phyloP scores from a whole-genome alignment of 2,113 vertebrate species.

The Probosciger aterrimus region DNA sequence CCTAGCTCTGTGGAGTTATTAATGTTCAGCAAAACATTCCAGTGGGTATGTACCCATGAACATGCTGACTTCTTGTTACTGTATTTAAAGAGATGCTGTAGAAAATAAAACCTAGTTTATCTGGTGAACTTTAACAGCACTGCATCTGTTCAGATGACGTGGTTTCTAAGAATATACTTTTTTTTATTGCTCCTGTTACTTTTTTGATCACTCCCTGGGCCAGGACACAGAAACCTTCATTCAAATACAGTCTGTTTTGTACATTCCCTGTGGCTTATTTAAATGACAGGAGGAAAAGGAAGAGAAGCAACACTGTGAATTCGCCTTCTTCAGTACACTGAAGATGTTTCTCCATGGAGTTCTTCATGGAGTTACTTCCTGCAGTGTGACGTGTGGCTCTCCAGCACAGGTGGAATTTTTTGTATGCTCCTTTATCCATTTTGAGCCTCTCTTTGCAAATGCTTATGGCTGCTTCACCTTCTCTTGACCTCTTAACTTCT shows the following conservation, averaged over 20 bases:
- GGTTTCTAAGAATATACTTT: conserved; percentile 34
- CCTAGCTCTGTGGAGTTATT: conserved; percentile 1
- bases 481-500: not conserved
- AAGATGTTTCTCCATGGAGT: not conserved
- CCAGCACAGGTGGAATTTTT: not conserved
- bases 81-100: conserved; percentile 49
- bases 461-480: not conserved
- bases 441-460: not conserved
- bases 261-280: not conserved
- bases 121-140: conserved; percentile 20
- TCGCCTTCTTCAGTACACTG: not conserved
- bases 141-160: conserved; percentile 44
- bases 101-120: conserved; percentile 38
- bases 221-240: not conserved
- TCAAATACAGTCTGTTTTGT: not conserved
- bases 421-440: not conserved
- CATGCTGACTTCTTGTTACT: conserved; percentile 51
- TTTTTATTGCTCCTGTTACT: conserved; percentile 19
- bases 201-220: not conserved
- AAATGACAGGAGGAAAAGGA: not conserved
- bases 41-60: conserved; percentile 10
- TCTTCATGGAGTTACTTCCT: not conserved
- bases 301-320: not conserved
- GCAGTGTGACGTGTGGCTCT: not conserved
- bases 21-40: conserved; percentile 44